phyloP scores from a whole-genome alignment of 1,140 invertebrate genomes.

The Nasonia vitripennis region DNA sequence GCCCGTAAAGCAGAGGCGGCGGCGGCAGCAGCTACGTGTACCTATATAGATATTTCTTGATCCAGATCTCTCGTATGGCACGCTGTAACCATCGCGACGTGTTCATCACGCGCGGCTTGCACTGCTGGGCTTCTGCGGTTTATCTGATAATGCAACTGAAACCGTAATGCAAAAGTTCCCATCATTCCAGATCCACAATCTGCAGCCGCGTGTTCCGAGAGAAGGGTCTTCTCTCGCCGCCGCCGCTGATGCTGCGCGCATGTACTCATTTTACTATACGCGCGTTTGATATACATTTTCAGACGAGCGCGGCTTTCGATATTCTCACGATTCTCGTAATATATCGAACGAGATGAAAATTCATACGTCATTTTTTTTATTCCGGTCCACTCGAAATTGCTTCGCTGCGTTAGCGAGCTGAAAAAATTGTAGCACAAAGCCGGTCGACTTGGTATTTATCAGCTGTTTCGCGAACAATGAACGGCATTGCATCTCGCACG shows the following conservation, averaged over 20 bases:
- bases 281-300: neutral
- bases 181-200: constrained; percentile 39
- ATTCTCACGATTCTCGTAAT: constrained; percentile 46
- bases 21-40: neutral
- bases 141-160: constrained; percentile 53
- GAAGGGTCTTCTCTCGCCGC: neutral
- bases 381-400: neutral
- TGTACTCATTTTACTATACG: constrained; percentile 29
- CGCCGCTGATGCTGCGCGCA: neutral
- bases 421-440: neutral
- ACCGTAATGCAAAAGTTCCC: constrained; percentile 51
- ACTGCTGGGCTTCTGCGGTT: constrained; percentile 44
- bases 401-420: neutral
- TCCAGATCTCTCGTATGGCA: constrained; percentile 42
- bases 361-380: neutral
- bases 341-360: neutral
- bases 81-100: constrained; percentile 42
- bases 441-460: neutral
- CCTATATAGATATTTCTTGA: constrained; percentile 32
- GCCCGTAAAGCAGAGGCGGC: neutral
- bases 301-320: constrained; percentile 23
- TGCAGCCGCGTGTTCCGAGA: constrained; percentile 12
- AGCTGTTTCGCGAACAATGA: constrained; percentile 45
- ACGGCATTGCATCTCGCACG: constrained; percentile 8
- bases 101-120: constrained; percentile 43